Base-by-base conservation (phyloP, 2,888 invertebrate species). In the Brachyptera putata region DNA sequence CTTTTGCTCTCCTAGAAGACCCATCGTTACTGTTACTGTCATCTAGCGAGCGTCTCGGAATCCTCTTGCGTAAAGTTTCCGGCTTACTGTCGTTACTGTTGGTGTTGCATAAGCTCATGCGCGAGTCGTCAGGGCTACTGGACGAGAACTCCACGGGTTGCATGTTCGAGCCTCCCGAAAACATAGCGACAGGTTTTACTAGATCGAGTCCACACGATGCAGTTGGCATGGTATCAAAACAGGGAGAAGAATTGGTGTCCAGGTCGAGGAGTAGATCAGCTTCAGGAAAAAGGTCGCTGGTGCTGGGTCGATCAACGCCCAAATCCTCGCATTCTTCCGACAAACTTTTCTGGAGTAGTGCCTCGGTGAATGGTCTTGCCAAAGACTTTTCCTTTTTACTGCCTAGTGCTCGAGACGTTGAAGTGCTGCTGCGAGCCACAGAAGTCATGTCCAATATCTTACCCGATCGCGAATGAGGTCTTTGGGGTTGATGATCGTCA, bases 261-360 rank as follows among this genome's bases (percentile, higher is more conserved):
- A 84, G 79, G 36, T 66, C 66, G 68, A 88, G 86, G 53, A 87
- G 72, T 55, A 87, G 73, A 70, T 88, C 88, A 0, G 87, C 87
- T 69, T 89, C 89, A 0, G 89, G 88, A 70, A 89, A 89, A 64
- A 89, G 74, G 69, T 89, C 89, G 63, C 87, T 86, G 0, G 88
- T 86, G n/a, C 87, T 87, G 0, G 88, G 88, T 46, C 88, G 87
- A 68, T 87, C 89, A 55, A 89, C 88, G 3, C 89, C 88, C 11
- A 88, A 76, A 70, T 89, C 88, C 68, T 87, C 87, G 71, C 88
- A 88, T 72, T 89, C 89, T 70, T 89, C 88, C 0, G 87, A 86
- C 13, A 89, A 73, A 11, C 87, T 87, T 72, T 87, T 88, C 76
- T 87, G 83, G 4, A 82, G 73, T 56, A 77, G 75, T 39, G 59